These are phyloP conservation scores for Ptychochromis oligacanthus DNA, from an alignment of 2,113 vertebrate genomes.

Conservation along the genomic window DNA sequence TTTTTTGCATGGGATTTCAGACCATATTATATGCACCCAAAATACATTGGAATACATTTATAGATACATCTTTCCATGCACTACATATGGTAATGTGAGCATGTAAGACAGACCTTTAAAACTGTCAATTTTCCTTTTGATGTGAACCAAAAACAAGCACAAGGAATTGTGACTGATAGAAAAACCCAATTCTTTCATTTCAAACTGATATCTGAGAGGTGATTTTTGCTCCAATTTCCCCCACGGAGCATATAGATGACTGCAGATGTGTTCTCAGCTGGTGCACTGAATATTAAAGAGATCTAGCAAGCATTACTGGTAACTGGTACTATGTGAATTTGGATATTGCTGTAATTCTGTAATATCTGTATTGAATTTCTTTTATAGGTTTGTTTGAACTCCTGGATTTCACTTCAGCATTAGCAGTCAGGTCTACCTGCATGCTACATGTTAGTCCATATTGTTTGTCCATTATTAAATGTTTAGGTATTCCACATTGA, in stretches of 20 bases:
- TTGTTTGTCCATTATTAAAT: slow-evolving; percentile 12
- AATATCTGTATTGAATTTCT: not conserved
- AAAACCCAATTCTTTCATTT: slow-evolving; percentile 10
- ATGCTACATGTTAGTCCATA: not conserved
- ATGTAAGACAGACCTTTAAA: not conserved
- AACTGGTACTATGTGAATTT: slow-evolving; percentile 16
- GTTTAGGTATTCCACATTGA: slow-evolving; percentile 25
- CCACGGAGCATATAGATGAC: not conserved
- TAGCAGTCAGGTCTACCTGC: not conserved
- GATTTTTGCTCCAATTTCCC: not conserved
- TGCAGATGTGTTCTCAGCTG: slow-evolving; percentile 6
- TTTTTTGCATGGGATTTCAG: not conserved
- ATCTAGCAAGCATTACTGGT: not conserved
- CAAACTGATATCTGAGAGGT: not conserved
- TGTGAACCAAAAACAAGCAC: not conserved
- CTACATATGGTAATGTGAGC: not conserved
- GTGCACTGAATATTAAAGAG: slow-evolving; percentile 13
- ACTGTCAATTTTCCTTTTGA: not conserved
- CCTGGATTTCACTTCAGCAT: not conserved
- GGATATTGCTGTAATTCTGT: not conserved
- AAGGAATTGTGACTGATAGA: not conserved
- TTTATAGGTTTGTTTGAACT: not conserved
- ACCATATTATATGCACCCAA: not conserved
- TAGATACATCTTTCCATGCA: not conserved
- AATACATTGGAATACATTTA: not conserved